Percentiles rank a stretch among this genome's conserved stretches.
Evolutionary conservation across 1,140 invertebrate genomes (phyloP).

Genomic region (Nymphalis io): DNA sequence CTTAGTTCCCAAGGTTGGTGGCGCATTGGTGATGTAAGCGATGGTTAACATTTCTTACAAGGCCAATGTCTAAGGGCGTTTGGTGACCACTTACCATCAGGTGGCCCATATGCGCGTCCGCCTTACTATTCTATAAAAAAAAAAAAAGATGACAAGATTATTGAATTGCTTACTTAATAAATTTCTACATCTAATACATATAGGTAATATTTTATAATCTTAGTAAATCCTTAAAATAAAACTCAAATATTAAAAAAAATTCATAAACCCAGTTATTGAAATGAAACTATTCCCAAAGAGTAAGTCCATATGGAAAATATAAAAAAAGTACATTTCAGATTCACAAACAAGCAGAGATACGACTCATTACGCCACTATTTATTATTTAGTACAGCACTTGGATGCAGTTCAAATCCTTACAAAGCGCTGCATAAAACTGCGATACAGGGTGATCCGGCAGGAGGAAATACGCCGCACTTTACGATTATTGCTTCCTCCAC

Average conservation of each 20-base stretch:
- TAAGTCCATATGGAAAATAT: neutral
- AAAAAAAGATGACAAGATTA: too few species aligned
- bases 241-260: neutral
- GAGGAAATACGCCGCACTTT: conserved; percentile 59
- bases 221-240: neutral
- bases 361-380: conserved; percentile 32
- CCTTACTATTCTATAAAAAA: too few species aligned
- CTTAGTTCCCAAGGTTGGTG: too few species aligned
- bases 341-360: conserved; percentile 23
- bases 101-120: too few species aligned
- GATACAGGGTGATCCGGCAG: conserved; percentile 44
- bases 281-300: neutral
- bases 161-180: too few species aligned
- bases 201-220: too few species aligned
- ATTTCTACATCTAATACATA: too few species aligned
- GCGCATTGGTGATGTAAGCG: too few species aligned
- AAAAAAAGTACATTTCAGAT: conserved; percentile 15
- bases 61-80: too few species aligned
- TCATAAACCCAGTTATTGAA: neutral
- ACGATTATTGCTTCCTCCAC: conserved; percentile 64
- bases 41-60: too few species aligned
- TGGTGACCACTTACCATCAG: too few species aligned
- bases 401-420: conserved; percentile 54
- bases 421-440: conserved; percentile 59
- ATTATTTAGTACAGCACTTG: conserved; percentile 52